Conservation (phyloP, 2,113 vertebrate genomes). For the cat (Felis catus) region F.catus_Fca126_mat1.0 CM031425.1:28272001-28272500, state of each 20-base stretch:
- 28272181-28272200: neutral
- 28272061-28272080: conserved; percentile 8
- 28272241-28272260: neutral
- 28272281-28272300: neutral
- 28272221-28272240: neutral
- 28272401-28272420: neutral
- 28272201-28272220: neutral
- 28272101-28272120: neutral
- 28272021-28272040: neutral
- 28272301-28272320: neutral
- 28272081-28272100: neutral
- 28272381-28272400: neutral
- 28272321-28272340: neutral
- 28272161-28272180: neutral
- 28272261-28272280: neutral
- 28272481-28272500: neutral
- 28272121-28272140: neutral
- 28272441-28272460: neutral
- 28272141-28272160: neutral
- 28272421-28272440: neutral
- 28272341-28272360: neutral
- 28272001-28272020: neutral
- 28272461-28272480: neutral
- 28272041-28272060: neutral
- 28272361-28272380: neutral